These are phyloP conservation scores for Acrobasis repandana DNA, from an alignment of 2,888 invertebrate genomes.

Conservation along the genomic window DNA sequence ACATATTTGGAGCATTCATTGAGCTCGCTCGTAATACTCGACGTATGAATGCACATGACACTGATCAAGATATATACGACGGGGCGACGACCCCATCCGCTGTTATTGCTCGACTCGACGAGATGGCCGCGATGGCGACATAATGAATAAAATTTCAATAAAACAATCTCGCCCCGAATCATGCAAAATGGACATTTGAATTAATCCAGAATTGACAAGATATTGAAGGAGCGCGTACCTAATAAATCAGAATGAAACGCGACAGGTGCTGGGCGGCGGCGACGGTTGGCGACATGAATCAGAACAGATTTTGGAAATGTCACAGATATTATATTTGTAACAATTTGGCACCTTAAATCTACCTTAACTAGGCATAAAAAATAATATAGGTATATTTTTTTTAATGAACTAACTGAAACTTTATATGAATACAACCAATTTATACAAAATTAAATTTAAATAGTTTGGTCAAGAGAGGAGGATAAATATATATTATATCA, in stretches of 20 bases:
- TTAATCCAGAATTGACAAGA: constrained; percentile 1
- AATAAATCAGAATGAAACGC: neutral
- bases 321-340: no score
- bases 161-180: constrained; percentile 7
- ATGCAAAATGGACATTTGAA: constrained; percentile 15
- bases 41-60: neutral
- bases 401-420: no score
- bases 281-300: neutral
- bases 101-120: neutral
- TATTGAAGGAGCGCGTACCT: constrained; percentile 1
- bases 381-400: no score
- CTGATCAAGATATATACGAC: neutral
- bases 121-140: constrained; percentile 1
- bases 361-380: no score
- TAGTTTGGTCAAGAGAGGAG: no score
- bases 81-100: constrained; percentile 2
- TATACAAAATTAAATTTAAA: no score
- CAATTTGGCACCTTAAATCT: no score
- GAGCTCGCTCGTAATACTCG: neutral
- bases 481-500: no score
- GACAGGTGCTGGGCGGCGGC: neutral
- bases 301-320: no score
- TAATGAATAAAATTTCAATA: constrained; percentile 16
- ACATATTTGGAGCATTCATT: neutral
- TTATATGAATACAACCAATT: no score